Conservation (phyloP, 2,113 vertebrate species). For the Theropithecus gelada region DNA sequence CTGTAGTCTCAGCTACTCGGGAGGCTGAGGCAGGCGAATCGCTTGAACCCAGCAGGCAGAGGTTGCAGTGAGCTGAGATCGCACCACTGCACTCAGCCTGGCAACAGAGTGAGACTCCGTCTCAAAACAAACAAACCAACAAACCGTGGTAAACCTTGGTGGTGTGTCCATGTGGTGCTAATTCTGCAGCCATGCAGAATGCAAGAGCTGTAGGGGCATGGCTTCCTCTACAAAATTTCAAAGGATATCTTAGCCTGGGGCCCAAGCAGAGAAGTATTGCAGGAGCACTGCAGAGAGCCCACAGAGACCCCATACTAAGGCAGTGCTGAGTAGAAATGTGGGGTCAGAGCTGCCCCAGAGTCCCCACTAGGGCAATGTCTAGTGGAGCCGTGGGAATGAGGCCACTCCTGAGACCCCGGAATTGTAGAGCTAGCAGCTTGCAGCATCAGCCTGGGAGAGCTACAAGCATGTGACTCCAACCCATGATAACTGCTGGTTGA, state of each 20-base stretch:
- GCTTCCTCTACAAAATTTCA: neutral
- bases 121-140: no score
- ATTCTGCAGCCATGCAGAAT: neutral
- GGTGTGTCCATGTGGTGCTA: neutral
- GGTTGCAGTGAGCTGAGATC: no score
- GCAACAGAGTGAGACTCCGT: no score
- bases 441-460: neutral
- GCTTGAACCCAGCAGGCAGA: no score
- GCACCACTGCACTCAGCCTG: no score
- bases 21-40: no score
- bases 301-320: neutral
- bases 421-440: neutral
- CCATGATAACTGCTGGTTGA: neutral
- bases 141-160: neutral
- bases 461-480: neutral
- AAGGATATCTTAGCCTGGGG: neutral
- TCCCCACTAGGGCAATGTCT: neutral
- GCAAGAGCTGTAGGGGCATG: neutral
- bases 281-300: neutral
- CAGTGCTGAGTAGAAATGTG: neutral
- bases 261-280: neutral
- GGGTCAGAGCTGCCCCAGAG: neutral
- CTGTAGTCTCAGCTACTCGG: no score
- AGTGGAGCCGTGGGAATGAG: neutral
- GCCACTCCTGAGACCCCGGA: neutral